A percentile compares a stretch with the other conserved stretches of the same genome.
Evolutionary conservation across 2,888 invertebrate species (phyloP).

Genomic region (Noctuana brunneofusca): DNA sequence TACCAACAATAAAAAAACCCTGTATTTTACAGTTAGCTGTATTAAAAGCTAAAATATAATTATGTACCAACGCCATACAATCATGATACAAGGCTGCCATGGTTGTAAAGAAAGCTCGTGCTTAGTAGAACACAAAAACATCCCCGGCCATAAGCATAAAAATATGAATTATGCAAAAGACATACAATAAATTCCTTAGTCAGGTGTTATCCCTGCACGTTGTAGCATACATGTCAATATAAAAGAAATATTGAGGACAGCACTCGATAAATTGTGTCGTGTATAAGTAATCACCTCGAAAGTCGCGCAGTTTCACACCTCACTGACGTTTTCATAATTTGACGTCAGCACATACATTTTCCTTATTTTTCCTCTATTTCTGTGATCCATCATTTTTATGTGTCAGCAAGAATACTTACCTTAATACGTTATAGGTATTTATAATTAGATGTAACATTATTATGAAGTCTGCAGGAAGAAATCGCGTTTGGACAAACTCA

Average conservation of each 20-base stretch:
- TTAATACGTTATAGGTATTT: neutral
- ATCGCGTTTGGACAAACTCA: too few relatives aligned
- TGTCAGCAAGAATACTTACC: slow-evolving; percentile 16
- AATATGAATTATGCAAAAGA: neutral
- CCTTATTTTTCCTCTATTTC: slow-evolving; percentile 26
- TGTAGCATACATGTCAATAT: slow-evolving; percentile 7
- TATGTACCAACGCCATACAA: too few relatives aligned
- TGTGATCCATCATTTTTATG: slow-evolving; percentile 30
- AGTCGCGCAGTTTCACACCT: slow-evolving; percentile 31
- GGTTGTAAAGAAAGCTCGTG: too few relatives aligned
- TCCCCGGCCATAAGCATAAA: neutral
- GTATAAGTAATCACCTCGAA: slow-evolving; percentile 29
- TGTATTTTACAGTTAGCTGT: too few relatives aligned
- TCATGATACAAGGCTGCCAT: too few relatives aligned
- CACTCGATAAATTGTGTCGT: slow-evolving; percentile 20
- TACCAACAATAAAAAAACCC: too few relatives aligned
- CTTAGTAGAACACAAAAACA: too few relatives aligned
- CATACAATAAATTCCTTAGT: neutral
- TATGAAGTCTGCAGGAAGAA: too few relatives aligned
- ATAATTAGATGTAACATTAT: too few relatives aligned
- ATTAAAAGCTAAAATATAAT: too few relatives aligned
- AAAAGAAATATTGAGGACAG: slow-evolving; percentile 12
- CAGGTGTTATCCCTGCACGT: neutral
- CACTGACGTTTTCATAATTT: slow-evolving; percentile 29
- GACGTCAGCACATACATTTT: slow-evolving; percentile 21